Evolutionary conservation across 2,797 vertebrate genomes (phyloP), one percentile per base, ranked within the genome.

Genomic region (Poeciliopsis infans): DNA sequence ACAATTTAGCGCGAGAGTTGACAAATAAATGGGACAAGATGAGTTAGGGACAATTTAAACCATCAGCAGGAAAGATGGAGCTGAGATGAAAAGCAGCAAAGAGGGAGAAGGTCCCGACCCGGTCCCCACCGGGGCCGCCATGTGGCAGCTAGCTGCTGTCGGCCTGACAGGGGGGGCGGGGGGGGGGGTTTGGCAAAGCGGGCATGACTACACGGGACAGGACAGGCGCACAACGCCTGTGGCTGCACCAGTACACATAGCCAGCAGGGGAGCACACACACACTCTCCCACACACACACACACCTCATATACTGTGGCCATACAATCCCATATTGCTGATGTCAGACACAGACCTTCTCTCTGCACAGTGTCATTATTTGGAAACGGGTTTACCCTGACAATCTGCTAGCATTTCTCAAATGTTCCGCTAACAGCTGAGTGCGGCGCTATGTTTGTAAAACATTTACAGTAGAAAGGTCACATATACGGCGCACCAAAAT

Each of bases 121-220:
- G 94, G 89, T 94, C 93, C 94, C 92, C 72, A 88, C 83, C 92
- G 93, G 90, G 86, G 86, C 87, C 80, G 92, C 93, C 93, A 95
- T 95, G 95, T 95, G 94, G 94, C 92, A 92, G 90, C 83, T 64
- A 79, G 91, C 93, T 93, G 92, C 92, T 90, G 93, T 92, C 94
- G 80, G 72, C 85, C 82, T 93, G 93, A 94, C 87, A 5, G 36
- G 36, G 89, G 91, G 87, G 87, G 91, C 89, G 88, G 36, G 36
- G 36, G 89, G 91, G 87, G 87, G 91, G 90, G 88, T 87, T 94
- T 95, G 95, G 95, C 95, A 96, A 90, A 87, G 77, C 82, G 88
- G 88, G 88, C 82, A 73, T 75, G 80, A 86, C 91, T 82, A 91
- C 90, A 91, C 88, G 88, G 86, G 94, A 90, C 82, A 79, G 86